A percentile compares a stretch with the other conserved stretches of the same genome.
phyloP scores from a whole-genome alignment of 2,888 invertebrate species.

The Merodon equestris region DNA sequence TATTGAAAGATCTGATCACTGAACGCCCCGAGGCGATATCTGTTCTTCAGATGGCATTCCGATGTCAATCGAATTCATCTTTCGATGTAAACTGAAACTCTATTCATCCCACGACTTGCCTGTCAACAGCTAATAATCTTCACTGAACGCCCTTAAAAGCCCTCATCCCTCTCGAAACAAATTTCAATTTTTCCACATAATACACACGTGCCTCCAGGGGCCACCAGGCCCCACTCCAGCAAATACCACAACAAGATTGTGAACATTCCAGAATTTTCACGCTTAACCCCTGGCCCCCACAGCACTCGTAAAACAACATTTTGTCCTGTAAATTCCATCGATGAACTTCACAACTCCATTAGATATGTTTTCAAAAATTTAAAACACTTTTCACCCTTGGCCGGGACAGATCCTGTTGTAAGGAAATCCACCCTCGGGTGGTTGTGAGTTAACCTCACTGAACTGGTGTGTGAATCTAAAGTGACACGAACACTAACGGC shows the following conservation, averaged over 20 bases:
- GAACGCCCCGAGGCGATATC: no score
- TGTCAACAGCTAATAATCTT: no score
- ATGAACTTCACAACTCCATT: conserved; percentile 63
- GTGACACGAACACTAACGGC: conserved; percentile 67
- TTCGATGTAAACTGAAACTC: no score
- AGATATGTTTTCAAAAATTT: conserved; percentile 53
- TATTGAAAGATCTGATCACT: no score
- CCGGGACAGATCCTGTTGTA: conserved; percentile 28
- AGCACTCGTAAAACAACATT: conserved; percentile 19
- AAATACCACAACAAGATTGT: conserved; percentile 60
- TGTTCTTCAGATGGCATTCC: no score
- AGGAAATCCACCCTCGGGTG: conserved; percentile 47
- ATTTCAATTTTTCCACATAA: conserved; percentile 51
- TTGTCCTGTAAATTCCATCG: conserved; percentile 60
- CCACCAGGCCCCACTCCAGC: background rate
- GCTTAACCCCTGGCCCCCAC: conserved; percentile 45
- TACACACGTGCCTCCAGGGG: conserved; percentile 9
- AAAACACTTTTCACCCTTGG: conserved; percentile 44
- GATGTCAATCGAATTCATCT: no score
- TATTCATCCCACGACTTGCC: no score
- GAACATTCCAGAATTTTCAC: conserved; percentile 63
- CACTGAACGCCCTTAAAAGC: background rate
- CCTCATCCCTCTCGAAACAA: conserved; percentile 16
- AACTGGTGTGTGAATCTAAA: conserved; percentile 64
- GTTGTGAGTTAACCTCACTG: conserved; percentile 38